phyloP scores from a whole-genome alignment of 2,888 invertebrate species.

The Lepidochrysops patricia region DNA sequence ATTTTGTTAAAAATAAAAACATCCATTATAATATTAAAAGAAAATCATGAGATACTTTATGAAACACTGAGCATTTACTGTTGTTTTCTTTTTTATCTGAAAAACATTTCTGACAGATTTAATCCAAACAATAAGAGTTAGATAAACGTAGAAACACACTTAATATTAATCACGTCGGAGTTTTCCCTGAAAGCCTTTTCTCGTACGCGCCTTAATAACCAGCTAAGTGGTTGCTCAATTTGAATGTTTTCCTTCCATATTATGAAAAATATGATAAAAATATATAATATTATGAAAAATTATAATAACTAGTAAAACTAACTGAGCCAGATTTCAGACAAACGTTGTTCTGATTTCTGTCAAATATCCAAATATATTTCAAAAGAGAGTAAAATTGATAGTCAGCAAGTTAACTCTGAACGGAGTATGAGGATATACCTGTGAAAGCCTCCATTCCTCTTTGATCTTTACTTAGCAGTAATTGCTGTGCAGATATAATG shows the following conservation, averaged over 20 bases:
- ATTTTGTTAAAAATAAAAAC: no score
- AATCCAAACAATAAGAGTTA: neutral
- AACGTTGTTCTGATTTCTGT: neutral
- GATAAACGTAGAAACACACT: neutral
- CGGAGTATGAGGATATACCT: neutral
- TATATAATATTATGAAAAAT: no score
- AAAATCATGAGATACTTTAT: no score
- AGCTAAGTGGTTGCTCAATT: neutral
- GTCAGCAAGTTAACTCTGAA: neutral
- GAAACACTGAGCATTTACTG: neutral
- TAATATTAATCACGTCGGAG: neutral
- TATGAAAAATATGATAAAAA: no score
- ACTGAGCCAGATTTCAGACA: neutral
- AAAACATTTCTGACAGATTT: neutral
- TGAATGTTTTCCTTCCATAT: no score
- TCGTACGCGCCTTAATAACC: neutral
- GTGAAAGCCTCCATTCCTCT: slow-evolving; percentile 2
- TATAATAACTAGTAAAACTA: no score
- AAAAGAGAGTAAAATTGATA: no score
- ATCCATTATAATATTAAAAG: no score
- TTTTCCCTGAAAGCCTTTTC: neutral
- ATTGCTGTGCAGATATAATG: neutral
- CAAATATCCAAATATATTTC: no score
- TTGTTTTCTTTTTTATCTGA: neutral
- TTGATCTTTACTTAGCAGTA: slow-evolving; percentile 1